A percentile compares a stretch with the other conserved stretches of the same genome.
phyloP scores from a whole-genome alignment of 2,797 vertebrate genomes.

The Catostomus latipinnis region DNA sequence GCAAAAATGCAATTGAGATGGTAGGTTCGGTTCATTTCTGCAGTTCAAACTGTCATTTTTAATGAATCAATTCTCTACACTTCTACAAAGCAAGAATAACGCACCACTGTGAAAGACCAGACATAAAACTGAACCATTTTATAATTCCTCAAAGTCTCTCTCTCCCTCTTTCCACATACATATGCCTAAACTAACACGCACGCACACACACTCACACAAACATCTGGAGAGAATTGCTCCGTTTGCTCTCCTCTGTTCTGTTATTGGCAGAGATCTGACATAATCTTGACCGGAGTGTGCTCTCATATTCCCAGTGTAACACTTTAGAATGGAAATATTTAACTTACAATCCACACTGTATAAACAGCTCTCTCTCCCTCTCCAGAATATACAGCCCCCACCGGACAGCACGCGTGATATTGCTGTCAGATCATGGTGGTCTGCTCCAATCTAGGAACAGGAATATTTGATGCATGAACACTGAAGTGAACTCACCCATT shows the following conservation, averaged over 20 bases:
- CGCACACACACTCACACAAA: too few species aligned
- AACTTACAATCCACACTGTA: constrained; percentile 30
- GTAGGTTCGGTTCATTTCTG: too few species aligned
- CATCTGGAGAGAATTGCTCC: constrained; percentile 36
- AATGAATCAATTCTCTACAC: too few species aligned
- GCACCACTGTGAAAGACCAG: constrained; percentile 8
- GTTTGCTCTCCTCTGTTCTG: constrained; percentile 32
- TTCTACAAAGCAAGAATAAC: constrained; percentile 11
- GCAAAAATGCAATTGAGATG: too few species aligned
- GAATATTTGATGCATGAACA: background rate
- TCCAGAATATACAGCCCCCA: background rate
- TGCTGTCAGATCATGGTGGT: background rate
- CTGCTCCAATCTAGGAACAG: background rate
- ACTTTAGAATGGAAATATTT: constrained; percentile 49
- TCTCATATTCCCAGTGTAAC: constrained; percentile 46
- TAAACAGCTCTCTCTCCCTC: constrained; percentile 22
- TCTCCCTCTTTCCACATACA: constrained; percentile 2
- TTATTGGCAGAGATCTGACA: constrained; percentile 38
- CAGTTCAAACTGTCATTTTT: too few species aligned
- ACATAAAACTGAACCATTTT: constrained; percentile 22
- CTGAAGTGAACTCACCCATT: too few species aligned
- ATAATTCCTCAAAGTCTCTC: constrained; percentile 32
- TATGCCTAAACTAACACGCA: too few species aligned
- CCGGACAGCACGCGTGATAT: constrained; percentile 5
- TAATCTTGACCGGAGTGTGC: constrained; percentile 34